Evolutionary conservation across 1,140 invertebrate species (phyloP), one percentile per base, ranked within the genome.

Genomic region (Brachionus rotundiformis): DNA sequence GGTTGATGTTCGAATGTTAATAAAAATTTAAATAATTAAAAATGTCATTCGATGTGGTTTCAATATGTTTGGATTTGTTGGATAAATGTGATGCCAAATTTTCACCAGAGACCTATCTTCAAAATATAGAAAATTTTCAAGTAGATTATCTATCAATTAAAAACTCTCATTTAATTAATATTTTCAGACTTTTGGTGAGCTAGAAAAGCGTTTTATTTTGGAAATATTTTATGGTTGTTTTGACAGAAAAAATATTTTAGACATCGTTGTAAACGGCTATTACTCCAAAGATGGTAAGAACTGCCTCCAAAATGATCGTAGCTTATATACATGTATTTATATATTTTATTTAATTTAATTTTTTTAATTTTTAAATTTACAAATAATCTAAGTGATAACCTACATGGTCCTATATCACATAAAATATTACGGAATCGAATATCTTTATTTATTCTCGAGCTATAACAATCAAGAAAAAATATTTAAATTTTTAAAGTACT

Each of bases 401-500:
- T 79, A 79, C 29, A 19, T 79, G 19, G 16, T 79, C 3, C 13
- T 79, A 7, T 79, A 79, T 54, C 47, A 63, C 8, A 63, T 63
- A 11, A 54, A 79, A 59, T 79, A 79, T 33, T 19, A 54, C n/a
- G 76, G 76, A 23, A 54, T 79, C 31, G 47, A 79, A 59, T 36
- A 79, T 19, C 25, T 79, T 8, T 59, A 79, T 23, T 13, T 63
- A 19, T 31, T 79, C 6, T 59, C 27, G 2, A 73, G 36, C 13
- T 79, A 79, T 41, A 3, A 6, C 23, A 79, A 79, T 36, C 76
- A 63, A 39, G 47, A 54, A 59, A 79, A 63, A 63, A 79, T 63
- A 29, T 63, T 25, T 31, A 83, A 88, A 86, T 87, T 87, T 82
- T 79, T 87, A 33, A 86, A 84, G 31, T 87, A 87, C 80, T 85